Evolutionary conservation across 2,113 vertebrate species (phyloP).

Genomic region (Nerophis ophidion): DNA sequence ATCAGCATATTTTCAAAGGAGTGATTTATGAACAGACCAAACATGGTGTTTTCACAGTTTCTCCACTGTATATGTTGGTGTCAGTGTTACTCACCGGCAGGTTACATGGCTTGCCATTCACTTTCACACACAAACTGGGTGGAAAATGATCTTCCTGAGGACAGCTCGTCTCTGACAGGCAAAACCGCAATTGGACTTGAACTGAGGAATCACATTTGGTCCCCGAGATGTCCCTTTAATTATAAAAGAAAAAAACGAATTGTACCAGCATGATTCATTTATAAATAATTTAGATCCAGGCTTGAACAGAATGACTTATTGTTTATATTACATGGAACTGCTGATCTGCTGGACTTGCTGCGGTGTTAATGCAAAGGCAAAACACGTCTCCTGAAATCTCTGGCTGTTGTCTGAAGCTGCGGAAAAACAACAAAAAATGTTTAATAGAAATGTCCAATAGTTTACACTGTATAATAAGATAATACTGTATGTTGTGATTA

Average conservation of each 20-base stretch:
- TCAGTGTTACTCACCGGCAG: slow-evolving; percentile 77
- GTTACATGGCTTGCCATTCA: slow-evolving; percentile 97
- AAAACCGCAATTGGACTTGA: slow-evolving; percentile 99
- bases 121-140: slow-evolving; percentile 97
- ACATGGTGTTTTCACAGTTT: neutral
- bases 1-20: neutral
- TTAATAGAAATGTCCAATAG: neutral
- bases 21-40: neutral
- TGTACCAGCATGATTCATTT: slow-evolving; percentile 17
- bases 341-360: slow-evolving; percentile 99
- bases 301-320: neutral
- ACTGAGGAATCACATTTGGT: slow-evolving; percentile 99
- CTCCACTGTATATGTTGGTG: neutral
- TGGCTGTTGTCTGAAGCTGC: slow-evolving; percentile 95
- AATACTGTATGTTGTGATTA: too few species aligned
- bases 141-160: slow-evolving; percentile 99
- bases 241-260: slow-evolving; percentile 18
- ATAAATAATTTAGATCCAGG: neutral
- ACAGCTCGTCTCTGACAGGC: slow-evolving; percentile 98
- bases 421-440: slow-evolving; percentile 13
- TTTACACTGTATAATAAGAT: neutral
- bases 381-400: slow-evolving; percentile 98
- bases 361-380: slow-evolving; percentile 94
- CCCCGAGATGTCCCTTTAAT: slow-evolving; percentile 95
- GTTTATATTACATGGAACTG: slow-evolving; percentile 92